These are phyloP conservation scores for Xiphorhynchus elegans DNA, from an alignment of 2,113 vertebrate genomes.

Conservation along the genomic window DNA sequence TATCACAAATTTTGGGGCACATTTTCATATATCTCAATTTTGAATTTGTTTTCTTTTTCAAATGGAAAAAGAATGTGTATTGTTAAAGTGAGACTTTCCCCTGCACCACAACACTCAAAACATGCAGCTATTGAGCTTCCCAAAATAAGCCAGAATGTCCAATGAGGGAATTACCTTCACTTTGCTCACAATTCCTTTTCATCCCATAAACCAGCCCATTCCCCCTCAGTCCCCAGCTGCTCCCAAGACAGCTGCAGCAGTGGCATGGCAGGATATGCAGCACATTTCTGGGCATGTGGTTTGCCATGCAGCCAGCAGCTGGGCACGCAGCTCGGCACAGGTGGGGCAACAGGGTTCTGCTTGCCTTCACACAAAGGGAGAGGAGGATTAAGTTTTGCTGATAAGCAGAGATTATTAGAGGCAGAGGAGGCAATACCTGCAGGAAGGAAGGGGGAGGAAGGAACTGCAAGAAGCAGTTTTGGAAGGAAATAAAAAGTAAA, in stretches of 20 bases:
- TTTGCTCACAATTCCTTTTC: background rate
- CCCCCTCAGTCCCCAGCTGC: background rate
- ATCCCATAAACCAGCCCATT: background rate
- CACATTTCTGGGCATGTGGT: accelerated
- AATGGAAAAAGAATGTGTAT: background rate
- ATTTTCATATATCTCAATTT: background rate
- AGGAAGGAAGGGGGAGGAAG: background rate
- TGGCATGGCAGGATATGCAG: accelerated
- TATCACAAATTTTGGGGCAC: background rate
- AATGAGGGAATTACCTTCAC: background rate
- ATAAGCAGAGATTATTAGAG: background rate
- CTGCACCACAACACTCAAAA: background rate
- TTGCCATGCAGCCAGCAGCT: background rate
- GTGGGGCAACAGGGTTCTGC: background rate
- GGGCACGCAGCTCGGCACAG: background rate
- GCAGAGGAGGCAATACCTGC: background rate
- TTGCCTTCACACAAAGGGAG: background rate
- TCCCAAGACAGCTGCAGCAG: background rate
- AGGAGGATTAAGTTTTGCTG: accelerated
- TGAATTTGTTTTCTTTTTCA: background rate
- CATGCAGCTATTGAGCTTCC: background rate
- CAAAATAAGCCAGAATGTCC: background rate
- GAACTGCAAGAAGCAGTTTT: background rate
- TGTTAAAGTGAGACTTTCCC: background rate
- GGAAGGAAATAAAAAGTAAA: background rate